Percentiles rank a stretch among this genome's conserved stretches.
These are phyloP conservation scores for Sebastes vulpes DNA, from an alignment of 2,797 vertebrate species.

Conservation along the genomic window DNA sequence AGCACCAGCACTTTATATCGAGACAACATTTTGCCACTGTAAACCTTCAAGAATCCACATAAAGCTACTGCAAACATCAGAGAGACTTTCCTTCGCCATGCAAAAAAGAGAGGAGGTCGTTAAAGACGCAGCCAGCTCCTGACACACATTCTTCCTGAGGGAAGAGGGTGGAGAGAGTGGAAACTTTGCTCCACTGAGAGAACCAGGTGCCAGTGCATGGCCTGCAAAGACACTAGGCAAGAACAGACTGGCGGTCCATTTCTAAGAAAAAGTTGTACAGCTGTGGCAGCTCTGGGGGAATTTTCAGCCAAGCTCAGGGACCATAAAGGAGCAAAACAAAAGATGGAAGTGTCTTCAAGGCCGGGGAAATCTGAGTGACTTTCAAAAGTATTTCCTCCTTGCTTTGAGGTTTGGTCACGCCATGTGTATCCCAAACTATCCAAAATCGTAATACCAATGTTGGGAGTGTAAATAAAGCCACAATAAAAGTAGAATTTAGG, in stretches of 20 bases:
- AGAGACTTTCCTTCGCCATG: conserved; percentile 27
- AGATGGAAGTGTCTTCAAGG: conserved; percentile 13
- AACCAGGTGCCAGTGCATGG: conserved; percentile 55
- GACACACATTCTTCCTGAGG: conserved; percentile 67
- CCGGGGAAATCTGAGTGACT: neutral
- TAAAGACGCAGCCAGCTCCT: conserved; percentile 54
- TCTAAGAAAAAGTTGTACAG: neutral
- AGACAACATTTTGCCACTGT: conserved; percentile 21
- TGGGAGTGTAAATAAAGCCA: neutral
- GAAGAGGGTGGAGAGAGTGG: conserved; percentile 60
- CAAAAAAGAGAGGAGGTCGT: conserved; percentile 34
- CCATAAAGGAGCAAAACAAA: conserved; percentile 36
- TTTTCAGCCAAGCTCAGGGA: neutral
- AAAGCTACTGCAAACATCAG: conserved; percentile 30
- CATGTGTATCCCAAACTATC: neutral
- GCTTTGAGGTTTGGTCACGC: conserved; percentile 17
- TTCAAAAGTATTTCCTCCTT: neutral
- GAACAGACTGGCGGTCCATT: conserved; percentile 8
- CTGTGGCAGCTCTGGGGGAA: neutral
- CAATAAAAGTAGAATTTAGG: neutral
- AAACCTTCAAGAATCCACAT: conserved; percentile 38
- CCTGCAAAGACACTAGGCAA: neutral
- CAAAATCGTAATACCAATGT: neutral
- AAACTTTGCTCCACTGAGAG: conserved; percentile 64
- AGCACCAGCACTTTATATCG: neutral